Percentiles rank a stretch among this genome's conserved stretches.
phyloP scores from a whole-genome alignment of 2,113 vertebrate species.

The Proteles cristata region DNA sequence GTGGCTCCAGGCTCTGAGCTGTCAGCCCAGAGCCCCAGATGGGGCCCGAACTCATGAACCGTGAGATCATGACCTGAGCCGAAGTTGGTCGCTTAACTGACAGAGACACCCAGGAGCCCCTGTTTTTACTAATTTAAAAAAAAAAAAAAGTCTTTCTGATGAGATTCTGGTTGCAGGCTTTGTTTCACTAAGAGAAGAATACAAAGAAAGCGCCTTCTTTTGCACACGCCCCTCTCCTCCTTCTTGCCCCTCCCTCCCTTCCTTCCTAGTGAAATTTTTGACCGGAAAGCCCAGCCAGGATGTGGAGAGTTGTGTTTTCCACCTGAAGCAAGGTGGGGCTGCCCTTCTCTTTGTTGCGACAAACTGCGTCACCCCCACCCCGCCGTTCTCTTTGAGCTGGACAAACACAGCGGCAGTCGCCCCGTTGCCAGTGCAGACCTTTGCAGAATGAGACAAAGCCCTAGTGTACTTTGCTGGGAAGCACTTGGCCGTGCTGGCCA shows the following conservation, averaged over 20 bases:
- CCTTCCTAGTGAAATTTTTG: background rate
- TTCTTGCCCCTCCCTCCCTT: background rate
- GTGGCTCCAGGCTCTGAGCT: no score
- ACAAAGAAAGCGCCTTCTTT: background rate
- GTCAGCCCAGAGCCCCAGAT: no score
- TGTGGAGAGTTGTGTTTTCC: background rate
- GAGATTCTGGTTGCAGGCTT: background rate
- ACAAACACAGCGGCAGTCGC: background rate
- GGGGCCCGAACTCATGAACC: no score
- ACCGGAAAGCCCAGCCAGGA: background rate
- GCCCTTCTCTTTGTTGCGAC: background rate
- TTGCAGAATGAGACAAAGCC: constrained; percentile 35
- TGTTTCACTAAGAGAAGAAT: background rate
- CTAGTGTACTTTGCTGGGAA: background rate
- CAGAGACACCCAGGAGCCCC: no score
- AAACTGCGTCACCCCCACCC: no score
- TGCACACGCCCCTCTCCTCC: background rate
- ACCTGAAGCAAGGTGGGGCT: background rate
- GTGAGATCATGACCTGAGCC: no score
- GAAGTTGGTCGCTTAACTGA: no score
- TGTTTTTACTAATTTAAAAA: background rate
- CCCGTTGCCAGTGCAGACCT: background rate
- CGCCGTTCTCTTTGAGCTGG: background rate
- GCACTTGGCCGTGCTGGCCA: constrained; percentile 4
- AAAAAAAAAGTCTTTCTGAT: background rate